phyloP scores from a whole-genome alignment of 2,888 invertebrate species.

The Leptinotarsa rubiginosa region DNA sequence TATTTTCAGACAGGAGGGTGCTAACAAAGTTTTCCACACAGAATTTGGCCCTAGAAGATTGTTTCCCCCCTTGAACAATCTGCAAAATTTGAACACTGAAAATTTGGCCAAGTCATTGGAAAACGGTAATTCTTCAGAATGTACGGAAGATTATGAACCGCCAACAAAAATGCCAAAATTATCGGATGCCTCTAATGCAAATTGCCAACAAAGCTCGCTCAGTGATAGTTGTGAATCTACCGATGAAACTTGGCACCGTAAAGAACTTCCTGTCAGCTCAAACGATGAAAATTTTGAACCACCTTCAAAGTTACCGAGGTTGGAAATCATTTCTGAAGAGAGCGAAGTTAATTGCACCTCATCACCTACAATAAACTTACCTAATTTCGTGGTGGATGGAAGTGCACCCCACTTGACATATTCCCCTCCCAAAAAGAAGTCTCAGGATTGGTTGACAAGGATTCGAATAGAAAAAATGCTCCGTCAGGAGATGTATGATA shows the following conservation, averaged over 20 bases:
- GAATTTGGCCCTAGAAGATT: constrained; percentile 50
- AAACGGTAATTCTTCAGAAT: background rate
- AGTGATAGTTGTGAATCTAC: background rate
- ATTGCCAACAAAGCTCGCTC: background rate
- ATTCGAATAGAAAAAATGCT: constrained; percentile 70
- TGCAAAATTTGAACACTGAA: constrained; percentile 25
- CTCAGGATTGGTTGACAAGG: constrained; percentile 80
- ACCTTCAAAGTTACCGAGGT: constrained; percentile 16
- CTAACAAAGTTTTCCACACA: constrained; percentile 50
- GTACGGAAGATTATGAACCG: constrained; percentile 26
- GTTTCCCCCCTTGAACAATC: constrained; percentile 51
- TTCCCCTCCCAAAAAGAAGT: constrained; percentile 77
- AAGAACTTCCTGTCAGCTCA: background rate
- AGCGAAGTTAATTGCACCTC: constrained; percentile 45
- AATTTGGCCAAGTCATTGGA: constrained; percentile 56
- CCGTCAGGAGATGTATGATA: constrained; percentile 48
- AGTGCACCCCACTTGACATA: constrained; percentile 81
- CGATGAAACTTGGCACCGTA: background rate
- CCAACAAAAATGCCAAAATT: constrained; percentile 32
- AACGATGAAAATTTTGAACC: constrained; percentile 16
- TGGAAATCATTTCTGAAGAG: constrained; percentile 38
- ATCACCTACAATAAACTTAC: constrained; percentile 79
- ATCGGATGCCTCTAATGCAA: background rate
- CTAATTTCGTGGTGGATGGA: constrained; percentile 81
- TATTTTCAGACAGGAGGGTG: constrained; percentile 51